A percentile compares a stretch with the other conserved stretches of the same genome.
Evolutionary conservation across 1,140 invertebrate genomes (phyloP).

Genomic region (Microplitis mediator): DNA sequence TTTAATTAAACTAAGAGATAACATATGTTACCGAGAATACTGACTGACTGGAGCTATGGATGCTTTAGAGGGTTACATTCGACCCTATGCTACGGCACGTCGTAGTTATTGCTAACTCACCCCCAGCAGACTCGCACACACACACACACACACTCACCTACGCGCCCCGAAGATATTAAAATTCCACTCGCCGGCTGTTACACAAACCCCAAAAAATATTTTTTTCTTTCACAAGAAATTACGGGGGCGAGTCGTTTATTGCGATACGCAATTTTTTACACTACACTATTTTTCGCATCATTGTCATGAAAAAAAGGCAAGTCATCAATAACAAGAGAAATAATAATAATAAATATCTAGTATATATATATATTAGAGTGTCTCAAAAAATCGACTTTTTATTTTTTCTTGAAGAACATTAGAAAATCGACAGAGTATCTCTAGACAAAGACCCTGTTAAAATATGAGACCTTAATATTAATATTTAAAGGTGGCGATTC

Average conservation of each 20-base stretch:
- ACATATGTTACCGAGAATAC: constrained; percentile 59
- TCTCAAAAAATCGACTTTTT: too few relatives aligned
- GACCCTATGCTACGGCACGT: constrained; percentile 41
- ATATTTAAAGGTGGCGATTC: too few relatives aligned
- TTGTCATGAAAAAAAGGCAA: not conserved
- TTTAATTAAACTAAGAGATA: constrained; percentile 66
- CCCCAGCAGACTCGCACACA: constrained; percentile 18
- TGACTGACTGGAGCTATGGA: constrained; percentile 35
- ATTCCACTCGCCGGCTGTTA: constrained; percentile 60
- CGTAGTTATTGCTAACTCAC: constrained; percentile 58
- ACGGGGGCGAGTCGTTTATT: not conserved
- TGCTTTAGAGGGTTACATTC: constrained; percentile 34
- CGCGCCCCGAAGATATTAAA: constrained; percentile 57
- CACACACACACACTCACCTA: constrained; percentile 2
- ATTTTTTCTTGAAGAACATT: too few relatives aligned
- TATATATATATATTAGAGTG: too few relatives aligned
- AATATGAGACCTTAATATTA: too few relatives aligned
- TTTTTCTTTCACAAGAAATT: constrained; percentile 1
- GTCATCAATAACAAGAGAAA: too few relatives aligned
- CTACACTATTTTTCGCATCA: not conserved
- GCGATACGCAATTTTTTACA: not conserved
- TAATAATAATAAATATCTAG: too few relatives aligned
- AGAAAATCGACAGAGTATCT: too few relatives aligned
- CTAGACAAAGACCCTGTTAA: too few relatives aligned
- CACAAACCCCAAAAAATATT: constrained; percentile 20